Conservation (phyloP, 1,140 invertebrate genomes). For the Neodiprion pinetum region DNA sequence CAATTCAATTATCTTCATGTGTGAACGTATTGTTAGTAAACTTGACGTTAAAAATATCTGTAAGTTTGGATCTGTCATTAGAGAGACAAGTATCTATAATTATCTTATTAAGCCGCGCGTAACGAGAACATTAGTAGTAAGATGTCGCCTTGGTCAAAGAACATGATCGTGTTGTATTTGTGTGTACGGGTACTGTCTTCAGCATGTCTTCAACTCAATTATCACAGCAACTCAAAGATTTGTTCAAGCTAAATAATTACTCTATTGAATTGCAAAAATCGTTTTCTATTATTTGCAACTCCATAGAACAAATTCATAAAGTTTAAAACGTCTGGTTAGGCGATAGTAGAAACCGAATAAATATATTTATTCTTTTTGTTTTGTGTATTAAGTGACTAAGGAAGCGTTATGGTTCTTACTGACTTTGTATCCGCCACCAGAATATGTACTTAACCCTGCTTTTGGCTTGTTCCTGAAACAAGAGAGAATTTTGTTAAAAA, state of each 20-base stretch:
- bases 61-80: no score
- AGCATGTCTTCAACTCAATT: neutral
- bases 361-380: constrained; percentile 25
- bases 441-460: constrained; percentile 70
- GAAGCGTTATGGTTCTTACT: constrained; percentile 86
- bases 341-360: constrained; percentile 14
- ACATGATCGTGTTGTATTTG: neutral
- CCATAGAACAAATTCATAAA: neutral
- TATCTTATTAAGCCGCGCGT: no score
- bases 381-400: constrained; percentile 60
- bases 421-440: constrained; percentile 88
- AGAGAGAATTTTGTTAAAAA: constrained; percentile 21
- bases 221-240: neutral
- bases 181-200: no score
- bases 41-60: no score
- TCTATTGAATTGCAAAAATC: neutral
- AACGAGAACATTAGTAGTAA: no score
- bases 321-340: neutral
- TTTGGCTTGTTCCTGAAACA: constrained; percentile 59
- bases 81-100: no score
- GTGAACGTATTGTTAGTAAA: no score
- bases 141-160: neutral
- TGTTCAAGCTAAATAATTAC: neutral
- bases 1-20: no score
- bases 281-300: constrained; percentile 8